Base-by-base conservation (phyloP, 2,113 vertebrate species). In the Ciconia maguari region DNA sequence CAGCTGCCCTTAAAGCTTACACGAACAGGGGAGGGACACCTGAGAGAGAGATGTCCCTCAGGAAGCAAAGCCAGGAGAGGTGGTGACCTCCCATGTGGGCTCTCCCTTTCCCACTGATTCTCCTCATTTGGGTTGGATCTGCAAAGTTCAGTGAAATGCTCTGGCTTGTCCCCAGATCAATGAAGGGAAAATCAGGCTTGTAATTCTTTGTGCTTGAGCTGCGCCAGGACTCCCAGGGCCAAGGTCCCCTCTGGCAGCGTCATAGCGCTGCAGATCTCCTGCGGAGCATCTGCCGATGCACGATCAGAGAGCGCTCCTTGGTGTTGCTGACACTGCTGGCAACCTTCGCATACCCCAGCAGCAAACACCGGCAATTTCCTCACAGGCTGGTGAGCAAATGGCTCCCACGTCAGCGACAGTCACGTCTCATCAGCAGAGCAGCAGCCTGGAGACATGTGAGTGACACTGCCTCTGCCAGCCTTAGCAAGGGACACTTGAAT, bases 31-130 rank as follows among this genome's bases (percentile, higher is more conserved):
- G 24, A 54, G 21, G 34, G 34, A 49, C 13, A 77, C 32, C 60
- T 8, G 24, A 51, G 41, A 57, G 16, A 29, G 13, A 58, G 7
- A 9, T 5, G 25, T 30, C 16, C 34, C 21, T 77, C 17, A 26
- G 46, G 20, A 55, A 16, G 30, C 32, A 74, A 61, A 94, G 20
- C 34, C 16, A 5, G 20, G 9, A 58, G 65, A 36, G 41, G 19
- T 24, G 8, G 24, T 26, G 22, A 41, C 14, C 12, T 83, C 38
- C 13, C 19, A 42, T 0, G 0, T 5, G 29, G n/a, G 6, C 10
- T 81, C 11, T 66, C 24, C n/a, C 4, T 85, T 86, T 77, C 41
- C 60, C 46, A 66, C 5, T 9, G 2, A 4, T 44, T 79, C 26
- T 68, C 60, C 30, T 62, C 25, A 4, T 48, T 65, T 54, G 36